Conservation (phyloP, 2,797 vertebrate genomes). For the Scyliorhinus canicula region DNA sequence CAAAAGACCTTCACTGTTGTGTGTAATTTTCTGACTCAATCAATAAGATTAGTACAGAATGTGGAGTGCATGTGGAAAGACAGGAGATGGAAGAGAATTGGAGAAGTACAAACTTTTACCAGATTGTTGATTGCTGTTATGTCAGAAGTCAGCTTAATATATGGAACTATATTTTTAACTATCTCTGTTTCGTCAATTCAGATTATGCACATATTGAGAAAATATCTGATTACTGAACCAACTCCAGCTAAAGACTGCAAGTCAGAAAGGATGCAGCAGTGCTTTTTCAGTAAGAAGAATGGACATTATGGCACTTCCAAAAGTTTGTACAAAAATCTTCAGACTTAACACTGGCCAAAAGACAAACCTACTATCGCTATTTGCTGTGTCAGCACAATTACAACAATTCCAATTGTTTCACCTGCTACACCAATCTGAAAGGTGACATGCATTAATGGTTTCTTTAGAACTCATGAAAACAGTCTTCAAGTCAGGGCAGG, state of each 20-base stretch:
- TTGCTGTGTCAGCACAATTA: background rate
- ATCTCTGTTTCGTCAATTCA: background rate
- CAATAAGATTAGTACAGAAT: background rate
- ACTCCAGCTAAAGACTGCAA: background rate
- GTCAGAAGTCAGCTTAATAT: background rate
- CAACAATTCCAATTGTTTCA: background rate
- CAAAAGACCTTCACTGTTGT: background rate
- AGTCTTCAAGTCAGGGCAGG: background rate
- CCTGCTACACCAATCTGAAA: background rate
- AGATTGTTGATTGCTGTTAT: background rate
- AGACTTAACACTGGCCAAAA: background rate
- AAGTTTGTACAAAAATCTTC: background rate
- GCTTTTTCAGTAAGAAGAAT: background rate
- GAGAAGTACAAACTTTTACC: background rate
- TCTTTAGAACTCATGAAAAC: slow-evolving; percentile 14
- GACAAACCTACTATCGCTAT: background rate
- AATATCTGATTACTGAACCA: background rate
- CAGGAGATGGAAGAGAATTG: too few relatives aligned
- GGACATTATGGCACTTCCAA: background rate
- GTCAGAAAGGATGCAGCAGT: background rate
- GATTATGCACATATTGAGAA: background rate
- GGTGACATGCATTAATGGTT: background rate
- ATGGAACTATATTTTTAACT: background rate
- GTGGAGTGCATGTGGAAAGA: background rate
- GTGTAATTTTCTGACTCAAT: background rate